A percentile compares a stretch with the other conserved stretches of the same genome.
Evolutionary conservation across 2,797 vertebrate genomes (phyloP).

Genomic region (Synanceia verrucosa): DNA sequence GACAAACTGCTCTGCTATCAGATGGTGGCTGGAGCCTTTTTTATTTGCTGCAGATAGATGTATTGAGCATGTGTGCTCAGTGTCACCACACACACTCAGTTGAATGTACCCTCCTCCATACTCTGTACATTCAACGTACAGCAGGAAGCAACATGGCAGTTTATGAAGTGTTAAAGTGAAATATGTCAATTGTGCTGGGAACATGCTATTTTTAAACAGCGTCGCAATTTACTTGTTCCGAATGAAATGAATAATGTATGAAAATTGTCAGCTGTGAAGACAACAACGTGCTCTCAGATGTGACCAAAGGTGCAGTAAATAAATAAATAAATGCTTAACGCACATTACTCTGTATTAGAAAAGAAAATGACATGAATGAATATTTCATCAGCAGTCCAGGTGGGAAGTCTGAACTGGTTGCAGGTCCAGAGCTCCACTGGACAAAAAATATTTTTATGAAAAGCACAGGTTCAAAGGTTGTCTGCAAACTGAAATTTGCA

Average conservation of each 20-base stretch:
- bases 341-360: too few species aligned
- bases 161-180: neutral
- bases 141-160: neutral
- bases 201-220: neutral
- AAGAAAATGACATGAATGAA: neutral
- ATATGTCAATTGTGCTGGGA: neutral
- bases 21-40: neutral
- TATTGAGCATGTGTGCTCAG: neutral
- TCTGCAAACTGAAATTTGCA: too few species aligned
- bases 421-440: too few species aligned
- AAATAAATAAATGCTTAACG: too few species aligned
- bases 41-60: slow-evolving; percentile 4
- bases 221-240: neutral
- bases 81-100: neutral
- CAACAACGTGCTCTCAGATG: neutral
- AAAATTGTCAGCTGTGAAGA: neutral
- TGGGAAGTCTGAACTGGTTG: neutral
- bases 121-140: neutral
- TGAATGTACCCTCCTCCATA: neutral
- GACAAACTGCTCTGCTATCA: slow-evolving; percentile 17
- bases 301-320: neutral
- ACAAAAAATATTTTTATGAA: too few species aligned
- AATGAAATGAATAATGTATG: neutral
- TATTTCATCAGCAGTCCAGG: neutral
- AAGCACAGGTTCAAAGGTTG: too few species aligned